A percentile compares a stretch with the other conserved stretches of the same genome.
These are phyloP conservation scores for Phrynocephalus guinanensis DNA, from an alignment of 2,797 vertebrate genomes.

Conservation along the genomic window DNA sequence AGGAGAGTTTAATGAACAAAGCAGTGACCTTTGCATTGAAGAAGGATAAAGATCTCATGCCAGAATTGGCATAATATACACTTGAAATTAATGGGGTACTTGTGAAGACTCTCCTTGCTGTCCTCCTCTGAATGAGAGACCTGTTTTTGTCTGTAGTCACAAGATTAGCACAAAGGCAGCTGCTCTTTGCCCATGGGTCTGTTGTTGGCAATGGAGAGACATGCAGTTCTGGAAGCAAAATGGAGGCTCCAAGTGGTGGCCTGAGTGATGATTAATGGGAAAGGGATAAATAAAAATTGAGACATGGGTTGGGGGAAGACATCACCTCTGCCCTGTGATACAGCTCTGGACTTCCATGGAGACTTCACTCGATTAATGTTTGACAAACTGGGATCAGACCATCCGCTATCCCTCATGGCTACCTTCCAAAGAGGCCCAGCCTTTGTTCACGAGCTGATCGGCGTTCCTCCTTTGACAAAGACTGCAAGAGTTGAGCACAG, in stretches of 20 bases:
- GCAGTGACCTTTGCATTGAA: conserved; percentile 70
- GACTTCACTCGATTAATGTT: not conserved
- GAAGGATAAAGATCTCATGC: conserved; percentile 68
- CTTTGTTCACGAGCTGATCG: not conserved
- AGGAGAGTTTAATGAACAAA: conserved; percentile 74
- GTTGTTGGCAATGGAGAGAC: not conserved
- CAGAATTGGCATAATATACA: conserved; percentile 59
- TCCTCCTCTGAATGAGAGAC: conserved; percentile 15
- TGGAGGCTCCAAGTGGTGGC: conserved; percentile 15
- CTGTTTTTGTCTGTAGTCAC: conserved; percentile 19
- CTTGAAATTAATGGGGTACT: conserved; percentile 60
- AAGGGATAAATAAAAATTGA: conserved; percentile 10
- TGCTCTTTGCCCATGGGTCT: conserved; percentile 1
- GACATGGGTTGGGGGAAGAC: not conserved
- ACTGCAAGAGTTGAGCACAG: not conserved
- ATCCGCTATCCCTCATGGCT: conserved; percentile 5
- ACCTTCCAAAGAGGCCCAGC: not conserved
- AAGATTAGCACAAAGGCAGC: conserved; percentile 18
- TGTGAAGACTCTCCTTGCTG: conserved; percentile 45
- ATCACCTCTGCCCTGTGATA: not conserved
- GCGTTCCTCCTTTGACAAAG: not conserved
- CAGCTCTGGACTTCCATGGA: not conserved
- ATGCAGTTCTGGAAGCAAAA: not conserved
- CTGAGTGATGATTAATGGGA: conserved; percentile 31
- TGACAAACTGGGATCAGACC: conserved; percentile 13